A percentile compares a stretch with the other conserved stretches of the same genome.
Conservation (phyloP, 2,113 vertebrate species). For the Etia nguti region DNA sequence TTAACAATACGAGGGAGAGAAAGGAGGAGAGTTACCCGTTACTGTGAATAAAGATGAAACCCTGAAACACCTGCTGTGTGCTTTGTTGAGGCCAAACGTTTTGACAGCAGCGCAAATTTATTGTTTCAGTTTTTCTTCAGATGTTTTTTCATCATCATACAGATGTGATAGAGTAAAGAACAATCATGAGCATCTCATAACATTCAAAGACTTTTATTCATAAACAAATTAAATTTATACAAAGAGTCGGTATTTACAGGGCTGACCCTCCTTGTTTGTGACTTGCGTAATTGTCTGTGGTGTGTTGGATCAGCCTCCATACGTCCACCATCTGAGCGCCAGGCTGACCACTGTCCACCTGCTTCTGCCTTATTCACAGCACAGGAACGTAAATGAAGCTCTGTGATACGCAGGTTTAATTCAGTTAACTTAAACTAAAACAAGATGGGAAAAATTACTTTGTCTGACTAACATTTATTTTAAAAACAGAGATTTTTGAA, state of each 20-base stretch:
- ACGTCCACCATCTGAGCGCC: too few species aligned
- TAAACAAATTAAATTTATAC: background rate
- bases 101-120: background rate
- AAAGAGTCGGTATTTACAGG: background rate
- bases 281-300: too few species aligned
- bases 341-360: too few species aligned
- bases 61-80: background rate
- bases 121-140: fast-evolving
- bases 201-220: background rate
- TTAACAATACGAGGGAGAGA: background rate
- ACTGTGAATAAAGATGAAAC: background rate
- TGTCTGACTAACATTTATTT: too few species aligned
- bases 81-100: background rate
- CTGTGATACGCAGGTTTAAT: too few species aligned
- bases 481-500: too few species aligned
- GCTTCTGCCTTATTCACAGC: too few species aligned
- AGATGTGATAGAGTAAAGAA: fast-evolving
- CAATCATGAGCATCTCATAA: background rate
- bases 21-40: background rate
- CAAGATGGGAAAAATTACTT: too few species aligned
- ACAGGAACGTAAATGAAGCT: too few species aligned
- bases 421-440: too few species aligned
- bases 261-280: background rate
- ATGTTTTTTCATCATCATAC: background rate
- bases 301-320: too few species aligned